Conservation (phyloP, 1,140 invertebrate species). For the Drosophila eugracilis region DNA sequence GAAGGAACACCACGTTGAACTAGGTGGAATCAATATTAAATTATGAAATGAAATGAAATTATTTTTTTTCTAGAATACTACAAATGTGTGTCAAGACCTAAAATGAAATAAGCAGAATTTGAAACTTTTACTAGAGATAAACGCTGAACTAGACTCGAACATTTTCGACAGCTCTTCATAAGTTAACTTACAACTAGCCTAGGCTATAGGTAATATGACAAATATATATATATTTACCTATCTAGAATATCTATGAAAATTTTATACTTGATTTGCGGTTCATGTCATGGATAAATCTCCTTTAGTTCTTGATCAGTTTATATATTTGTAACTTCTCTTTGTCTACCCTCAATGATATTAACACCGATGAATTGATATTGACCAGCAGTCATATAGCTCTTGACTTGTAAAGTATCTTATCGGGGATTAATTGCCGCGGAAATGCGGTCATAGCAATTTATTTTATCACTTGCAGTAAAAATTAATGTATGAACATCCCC, state of each 20-base stretch:
- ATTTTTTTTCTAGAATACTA: conserved; percentile 58
- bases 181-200: conserved; percentile 55
- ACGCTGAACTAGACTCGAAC: conserved; percentile 55
- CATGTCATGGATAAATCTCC: conserved; percentile 20
- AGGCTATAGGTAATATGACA: conserved; percentile 60
- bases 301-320: conserved; percentile 6
- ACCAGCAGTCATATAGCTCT: conserved; percentile 24
- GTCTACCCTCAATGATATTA: conserved; percentile 21
- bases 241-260: conserved; percentile 40
- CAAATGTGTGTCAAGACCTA: conserved; percentile 53
- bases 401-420: conserved; percentile 21
- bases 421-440: conserved; percentile 33
- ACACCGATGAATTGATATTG: conserved; percentile 20
- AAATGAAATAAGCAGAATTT: conserved; percentile 61
- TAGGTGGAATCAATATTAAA: conserved; percentile 54
- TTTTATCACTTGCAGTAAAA: conserved; percentile 25
- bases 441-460: conserved; percentile 29
- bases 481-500: conserved; percentile 2
- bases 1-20: conserved; percentile 24
- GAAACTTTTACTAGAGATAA: conserved; percentile 65
- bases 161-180: conserved; percentile 39
- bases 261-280: conserved; percentile 34
- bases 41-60: too few species aligned
- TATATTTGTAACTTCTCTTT: conserved; percentile 9
- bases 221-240: conserved; percentile 64